These are phyloP conservation scores for Synergus umbraculus DNA, from an alignment of 2,888 invertebrate species.

Conservation along the genomic window DNA sequence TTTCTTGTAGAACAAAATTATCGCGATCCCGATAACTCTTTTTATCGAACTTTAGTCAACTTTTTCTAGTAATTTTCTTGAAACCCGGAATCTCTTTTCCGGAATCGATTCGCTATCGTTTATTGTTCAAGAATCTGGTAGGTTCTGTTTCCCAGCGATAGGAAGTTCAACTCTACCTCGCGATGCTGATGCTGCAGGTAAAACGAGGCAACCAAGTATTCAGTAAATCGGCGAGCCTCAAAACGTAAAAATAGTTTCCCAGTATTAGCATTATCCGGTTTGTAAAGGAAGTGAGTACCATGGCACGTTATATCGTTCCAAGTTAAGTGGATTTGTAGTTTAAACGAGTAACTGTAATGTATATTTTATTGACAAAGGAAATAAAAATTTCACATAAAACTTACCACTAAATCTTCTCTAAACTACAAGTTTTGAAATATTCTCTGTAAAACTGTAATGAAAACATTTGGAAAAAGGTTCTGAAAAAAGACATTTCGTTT, in stretches of 20 bases:
- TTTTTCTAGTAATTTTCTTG: not conserved
- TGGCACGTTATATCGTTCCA: slow-evolving; percentile 26
- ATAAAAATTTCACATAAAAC: not conserved
- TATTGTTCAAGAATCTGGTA: slow-evolving; percentile 6
- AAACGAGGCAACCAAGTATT: slow-evolving; percentile 41
- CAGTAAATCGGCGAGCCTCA: slow-evolving; percentile 46
- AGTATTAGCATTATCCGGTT: slow-evolving; percentile 61
- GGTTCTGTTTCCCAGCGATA: slow-evolving; percentile 39
- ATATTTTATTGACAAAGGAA: not conserved
- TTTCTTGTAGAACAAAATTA: no score
- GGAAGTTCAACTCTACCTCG: slow-evolving; percentile 43
- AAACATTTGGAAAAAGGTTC: not conserved
- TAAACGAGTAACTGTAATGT: not conserved
- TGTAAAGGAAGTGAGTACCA: slow-evolving; percentile 52
- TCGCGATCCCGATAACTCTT: not conserved
- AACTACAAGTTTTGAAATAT: not conserved
- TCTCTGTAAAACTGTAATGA: not conserved
- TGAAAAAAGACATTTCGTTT: no score
- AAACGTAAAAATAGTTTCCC: slow-evolving; percentile 63
- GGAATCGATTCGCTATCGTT: slow-evolving; percentile 10
- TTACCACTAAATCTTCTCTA: not conserved
- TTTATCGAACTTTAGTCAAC: not conserved
- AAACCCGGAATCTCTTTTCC: not conserved
- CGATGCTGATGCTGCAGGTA: slow-evolving; percentile 35
- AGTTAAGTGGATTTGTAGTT: slow-evolving; percentile 18